A percentile compares a stretch with the other conserved stretches of the same genome.
Evolutionary conservation across 2,888 invertebrate genomes (phyloP).

Genomic region (Philonicus albiceps): DNA sequence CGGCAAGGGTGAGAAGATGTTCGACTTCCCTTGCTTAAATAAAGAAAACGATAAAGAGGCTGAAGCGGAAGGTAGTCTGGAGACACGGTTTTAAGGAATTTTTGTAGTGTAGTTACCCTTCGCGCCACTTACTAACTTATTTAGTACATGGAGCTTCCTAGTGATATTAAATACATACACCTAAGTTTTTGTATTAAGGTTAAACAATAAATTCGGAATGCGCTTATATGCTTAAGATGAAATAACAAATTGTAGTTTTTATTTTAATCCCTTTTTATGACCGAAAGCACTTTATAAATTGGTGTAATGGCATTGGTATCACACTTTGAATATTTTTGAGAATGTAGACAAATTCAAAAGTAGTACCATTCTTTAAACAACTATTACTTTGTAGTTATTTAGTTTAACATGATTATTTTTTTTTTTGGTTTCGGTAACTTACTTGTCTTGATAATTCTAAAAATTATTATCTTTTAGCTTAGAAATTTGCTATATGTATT

Average conservation of each 20-base stretch:
- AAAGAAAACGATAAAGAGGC: background rate
- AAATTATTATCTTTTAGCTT: background rate
- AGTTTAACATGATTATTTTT: background rate
- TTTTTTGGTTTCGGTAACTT: background rate
- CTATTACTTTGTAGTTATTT: background rate
- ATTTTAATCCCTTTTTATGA: background rate
- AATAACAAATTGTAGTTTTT: background rate
- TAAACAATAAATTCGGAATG: conserved; percentile 16
- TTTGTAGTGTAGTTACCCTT: background rate
- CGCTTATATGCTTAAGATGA: conserved; percentile 37
- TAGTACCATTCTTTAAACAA: background rate
- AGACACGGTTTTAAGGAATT: conserved; percentile 4
- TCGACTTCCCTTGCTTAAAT: conserved; percentile 63
- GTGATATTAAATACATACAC: conserved; percentile 17
- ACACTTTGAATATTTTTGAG: background rate
- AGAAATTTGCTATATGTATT: background rate
- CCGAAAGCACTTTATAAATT: background rate
- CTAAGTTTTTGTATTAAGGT: conserved; percentile 24
- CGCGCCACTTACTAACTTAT: background rate
- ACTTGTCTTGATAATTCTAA: background rate
- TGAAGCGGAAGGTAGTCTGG: background rate
- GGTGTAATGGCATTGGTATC: background rate
- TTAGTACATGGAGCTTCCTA: conserved; percentile 8
- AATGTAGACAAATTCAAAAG: background rate
- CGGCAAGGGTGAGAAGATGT: conserved; percentile 65